Base-by-base conservation (phyloP, 2,113 vertebrate genomes). In the Paramisgurnus dabryanus region DNA sequence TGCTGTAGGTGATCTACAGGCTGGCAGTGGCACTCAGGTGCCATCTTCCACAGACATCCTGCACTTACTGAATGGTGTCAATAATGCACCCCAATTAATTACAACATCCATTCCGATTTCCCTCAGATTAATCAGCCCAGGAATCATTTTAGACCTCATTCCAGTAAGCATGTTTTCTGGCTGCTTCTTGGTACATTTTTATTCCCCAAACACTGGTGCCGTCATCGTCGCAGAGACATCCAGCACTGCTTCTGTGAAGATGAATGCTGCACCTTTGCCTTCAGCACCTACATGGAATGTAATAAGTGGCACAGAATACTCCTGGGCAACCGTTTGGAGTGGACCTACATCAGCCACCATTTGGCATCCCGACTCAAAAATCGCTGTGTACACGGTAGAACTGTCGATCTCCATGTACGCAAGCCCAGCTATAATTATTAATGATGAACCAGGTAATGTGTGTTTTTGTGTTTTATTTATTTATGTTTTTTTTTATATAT, bases 301-400 rank as follows among this genome's bases (percentile, higher is more conserved):
- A 0, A 22, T 93, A 27, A 0, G 0, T 4, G 83, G 63, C 1
- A 87, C 89, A 0, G 0, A 17, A 0, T 91, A 86, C 12, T 75
- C 85, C 17, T 89, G 82, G 0, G 53, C 47, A 0, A 0, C 0
- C 0, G 3, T 84, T 0, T 1, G 1, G 1, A 0, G 0, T 0
- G 6, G 88, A 3, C 7, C 4, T 0, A 18, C 1, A 41, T 22
- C 67, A 4, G 2, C 63, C 3, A 2, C 89, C 15, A 45, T 93
- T 66, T 94, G 92, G 92, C 92, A 93, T 77, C 11, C 1, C 0
- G 64, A 27, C 4, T 75, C 85, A 15, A 84, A 7, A 4, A 92
- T 94, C 78, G 89, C 75, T 0, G 90, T 92, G 43, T 94, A n/a
- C n/a, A n/a, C n/a, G n/a, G n/a, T n/a, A n/a, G n/a, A n/a, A n/a